Conservation (phyloP, 2,113 vertebrate genomes). For the Marmota monax region DNA sequence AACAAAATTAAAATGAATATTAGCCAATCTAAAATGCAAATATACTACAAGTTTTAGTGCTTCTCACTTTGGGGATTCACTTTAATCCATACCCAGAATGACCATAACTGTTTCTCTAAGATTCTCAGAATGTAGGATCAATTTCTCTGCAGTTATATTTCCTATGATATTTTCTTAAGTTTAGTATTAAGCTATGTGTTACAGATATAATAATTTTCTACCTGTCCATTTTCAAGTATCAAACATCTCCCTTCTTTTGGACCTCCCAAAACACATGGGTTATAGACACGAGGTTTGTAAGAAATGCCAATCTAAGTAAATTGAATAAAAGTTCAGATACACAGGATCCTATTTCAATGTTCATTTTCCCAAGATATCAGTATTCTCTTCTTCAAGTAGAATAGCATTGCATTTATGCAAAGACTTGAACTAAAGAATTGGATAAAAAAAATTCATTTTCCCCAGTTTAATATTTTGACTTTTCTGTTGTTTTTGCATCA, state of each 20-base stretch:
- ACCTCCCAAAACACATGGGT: background rate
- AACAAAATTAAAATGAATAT: background rate
- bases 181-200: background rate
- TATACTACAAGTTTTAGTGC: background rate
- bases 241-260: background rate
- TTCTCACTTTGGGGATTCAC: background rate
- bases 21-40: background rate
- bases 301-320: background rate
- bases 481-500: conserved; percentile 28
- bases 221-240: background rate
- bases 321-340: background rate
- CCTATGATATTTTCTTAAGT: background rate
- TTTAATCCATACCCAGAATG: background rate
- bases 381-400: background rate
- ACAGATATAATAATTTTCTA: background rate
- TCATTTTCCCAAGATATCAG: background rate
- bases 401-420: background rate
- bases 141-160: background rate
- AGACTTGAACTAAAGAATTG: background rate
- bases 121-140: background rate
- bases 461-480: background rate
- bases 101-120: background rate
- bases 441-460: conserved; percentile 29
- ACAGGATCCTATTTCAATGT: background rate
- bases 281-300: background rate